Evolutionary conservation across 2,888 invertebrate species (phyloP).

Genomic region (Stratiomys singularior): DNA sequence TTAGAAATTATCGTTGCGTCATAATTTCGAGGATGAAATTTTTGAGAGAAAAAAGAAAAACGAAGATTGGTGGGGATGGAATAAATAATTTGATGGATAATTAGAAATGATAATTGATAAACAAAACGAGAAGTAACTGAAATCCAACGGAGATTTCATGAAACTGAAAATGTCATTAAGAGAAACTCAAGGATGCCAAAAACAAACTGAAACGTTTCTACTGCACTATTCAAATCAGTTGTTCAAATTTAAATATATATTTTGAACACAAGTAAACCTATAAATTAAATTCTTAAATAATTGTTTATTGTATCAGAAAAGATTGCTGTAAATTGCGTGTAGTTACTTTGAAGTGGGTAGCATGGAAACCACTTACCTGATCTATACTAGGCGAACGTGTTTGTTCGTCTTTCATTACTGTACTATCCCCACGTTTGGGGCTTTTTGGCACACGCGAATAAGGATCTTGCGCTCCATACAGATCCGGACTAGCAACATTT

Average conservation of each 20-base stretch:
- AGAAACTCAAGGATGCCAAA: slow-evolving; percentile 14
- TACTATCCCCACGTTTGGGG: slow-evolving; percentile 71
- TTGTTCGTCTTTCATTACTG: slow-evolving; percentile 68
- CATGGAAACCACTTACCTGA: slow-evolving; percentile 75
- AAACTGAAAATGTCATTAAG: slow-evolving; percentile 9
- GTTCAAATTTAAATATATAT: slow-evolving; percentile 17
- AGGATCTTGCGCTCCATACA: slow-evolving; percentile 90
- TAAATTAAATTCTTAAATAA: not conserved
- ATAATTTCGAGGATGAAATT: slow-evolving; percentile 14
- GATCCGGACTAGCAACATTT: slow-evolving; percentile 89
- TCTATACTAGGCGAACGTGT: slow-evolving; percentile 88
- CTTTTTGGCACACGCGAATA: slow-evolving; percentile 84
- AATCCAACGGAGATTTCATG: not conserved
- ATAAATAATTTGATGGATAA: not conserved
- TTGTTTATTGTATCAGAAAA: slow-evolving; percentile 12
- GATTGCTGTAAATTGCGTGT: not conserved
- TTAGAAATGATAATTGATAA: not conserved
- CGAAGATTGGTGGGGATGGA: slow-evolving; percentile 7
- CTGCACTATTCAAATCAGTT: slow-evolving; percentile 9
- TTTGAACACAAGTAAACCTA: slow-evolving; percentile 24
- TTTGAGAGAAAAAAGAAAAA: slow-evolving; percentile 21
- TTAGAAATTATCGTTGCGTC: slow-evolving; percentile 42
- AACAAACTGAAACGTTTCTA: slow-evolving; percentile 15
- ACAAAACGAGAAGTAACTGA: not conserved
- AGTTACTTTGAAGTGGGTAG: not conserved